phyloP scores from a whole-genome alignment of 2,888 invertebrate species.

The Platerodrilus igneus region DNA sequence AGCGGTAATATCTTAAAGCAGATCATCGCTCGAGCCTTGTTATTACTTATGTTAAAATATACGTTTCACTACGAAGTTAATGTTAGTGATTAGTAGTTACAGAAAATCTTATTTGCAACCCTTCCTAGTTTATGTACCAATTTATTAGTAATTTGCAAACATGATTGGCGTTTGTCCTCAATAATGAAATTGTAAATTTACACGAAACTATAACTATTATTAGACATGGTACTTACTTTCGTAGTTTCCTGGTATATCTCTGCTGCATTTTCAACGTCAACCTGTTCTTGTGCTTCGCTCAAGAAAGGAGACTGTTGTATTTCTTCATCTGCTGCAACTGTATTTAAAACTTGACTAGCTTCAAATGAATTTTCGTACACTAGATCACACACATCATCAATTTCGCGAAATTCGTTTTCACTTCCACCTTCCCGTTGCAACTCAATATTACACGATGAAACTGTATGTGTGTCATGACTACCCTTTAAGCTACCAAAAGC shows the following conservation, averaged over 20 bases:
- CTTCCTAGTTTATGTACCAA: slow-evolving; percentile 6
- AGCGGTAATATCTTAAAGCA: slow-evolving; percentile 14
- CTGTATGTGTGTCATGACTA: slow-evolving; percentile 32
- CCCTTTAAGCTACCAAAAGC: slow-evolving; percentile 39
- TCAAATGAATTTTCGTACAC: slow-evolving; percentile 1
- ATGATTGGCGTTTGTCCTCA: background rate
- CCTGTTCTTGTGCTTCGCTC: slow-evolving; percentile 40
- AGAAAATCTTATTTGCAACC: slow-evolving; percentile 6
- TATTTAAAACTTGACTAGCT: background rate
- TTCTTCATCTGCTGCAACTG: slow-evolving; percentile 8
- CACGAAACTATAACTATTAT: background rate
- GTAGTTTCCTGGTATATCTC: slow-evolving; percentile 14
- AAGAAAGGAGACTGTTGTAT: slow-evolving; percentile 39
- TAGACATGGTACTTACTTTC: slow-evolving; percentile 14
- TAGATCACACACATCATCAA: slow-evolving; percentile 19
- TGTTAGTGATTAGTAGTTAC: slow-evolving; percentile 11
- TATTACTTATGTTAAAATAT: slow-evolving; percentile 16
- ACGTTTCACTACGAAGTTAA: slow-evolving; percentile 10
- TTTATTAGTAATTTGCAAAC: slow-evolving; percentile 4
- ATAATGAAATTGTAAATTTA: background rate
- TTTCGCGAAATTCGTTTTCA: slow-evolving; percentile 38
- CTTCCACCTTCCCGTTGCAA: slow-evolving; percentile 34
- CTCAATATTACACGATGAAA: slow-evolving; percentile 36
- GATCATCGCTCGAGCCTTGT: slow-evolving; percentile 8
- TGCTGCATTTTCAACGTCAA: slow-evolving; percentile 27